These are phyloP conservation scores for Eriocheir sinensis DNA, from an alignment of 1,140 invertebrate genomes.

Conservation along the genomic window DNA sequence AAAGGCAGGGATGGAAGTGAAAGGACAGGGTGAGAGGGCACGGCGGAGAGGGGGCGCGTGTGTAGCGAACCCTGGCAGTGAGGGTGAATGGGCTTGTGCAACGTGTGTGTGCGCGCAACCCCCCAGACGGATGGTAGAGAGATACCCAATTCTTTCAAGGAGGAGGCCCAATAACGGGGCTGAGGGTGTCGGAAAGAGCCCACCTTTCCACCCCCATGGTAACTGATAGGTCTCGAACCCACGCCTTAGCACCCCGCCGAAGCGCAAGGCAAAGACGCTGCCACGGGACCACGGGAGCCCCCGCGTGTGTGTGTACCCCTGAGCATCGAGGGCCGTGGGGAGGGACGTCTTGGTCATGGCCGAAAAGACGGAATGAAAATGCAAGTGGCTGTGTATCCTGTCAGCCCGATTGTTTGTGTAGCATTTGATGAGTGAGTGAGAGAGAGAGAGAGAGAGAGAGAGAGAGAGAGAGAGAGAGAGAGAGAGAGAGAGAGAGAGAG, in stretches of 20 bases:
- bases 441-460: conserved; percentile 19
- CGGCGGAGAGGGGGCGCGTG: neutral
- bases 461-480: conserved; percentile 15
- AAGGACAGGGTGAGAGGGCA: conserved; percentile 41
- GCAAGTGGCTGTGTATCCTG: neutral
- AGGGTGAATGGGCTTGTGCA: neutral
- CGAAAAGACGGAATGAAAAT: neutral
- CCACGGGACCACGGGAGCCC: too few relatives aligned
- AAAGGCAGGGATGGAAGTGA: conserved; percentile 42
- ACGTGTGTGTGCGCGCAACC: conserved; percentile 18
- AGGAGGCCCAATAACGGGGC: too few relatives aligned
- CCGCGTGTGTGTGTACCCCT: too few relatives aligned
- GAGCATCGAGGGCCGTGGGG: too few relatives aligned
- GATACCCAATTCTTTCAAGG: too few relatives aligned
- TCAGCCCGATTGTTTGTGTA: neutral
- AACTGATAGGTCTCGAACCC: too few relatives aligned
- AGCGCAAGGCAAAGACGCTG: too few relatives aligned
- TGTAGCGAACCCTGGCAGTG: neutral
- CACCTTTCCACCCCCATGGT: too few relatives aligned
- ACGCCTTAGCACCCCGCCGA: too few relatives aligned
- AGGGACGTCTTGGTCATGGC: too few relatives aligned
- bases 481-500: neutral
- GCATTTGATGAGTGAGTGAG: neutral
- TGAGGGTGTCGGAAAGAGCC: too few relatives aligned
- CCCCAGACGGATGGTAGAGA: too few relatives aligned